Percentiles rank a stretch among this genome's conserved stretches.
These are phyloP conservation scores for Thamnophis sirtalis DNA, from an alignment of 2,113 vertebrate genomes.

Conservation along the genomic window DNA sequence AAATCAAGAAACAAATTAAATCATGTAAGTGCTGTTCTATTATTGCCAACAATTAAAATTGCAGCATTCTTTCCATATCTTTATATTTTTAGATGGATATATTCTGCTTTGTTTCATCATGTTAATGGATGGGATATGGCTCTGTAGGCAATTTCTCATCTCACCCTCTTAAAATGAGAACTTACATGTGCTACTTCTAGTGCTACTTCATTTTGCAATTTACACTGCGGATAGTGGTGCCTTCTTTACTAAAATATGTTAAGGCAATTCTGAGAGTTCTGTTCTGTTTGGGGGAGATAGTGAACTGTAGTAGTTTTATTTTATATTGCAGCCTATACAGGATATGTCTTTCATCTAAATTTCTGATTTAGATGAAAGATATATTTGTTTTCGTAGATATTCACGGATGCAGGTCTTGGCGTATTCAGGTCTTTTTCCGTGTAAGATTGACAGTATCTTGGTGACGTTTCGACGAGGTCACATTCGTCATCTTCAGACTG, in stretches of 20 bases:
- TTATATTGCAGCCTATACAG: not conserved
- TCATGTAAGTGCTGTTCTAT: not conserved
- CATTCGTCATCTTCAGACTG: too few species aligned
- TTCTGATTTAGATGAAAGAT: too few species aligned
- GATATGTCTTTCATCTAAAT: not conserved
- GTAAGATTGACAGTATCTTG: too few species aligned
- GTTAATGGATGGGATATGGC: not conserved
- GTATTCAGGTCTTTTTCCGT: too few species aligned
- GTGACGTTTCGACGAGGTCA: too few species aligned
- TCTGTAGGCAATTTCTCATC: not conserved
- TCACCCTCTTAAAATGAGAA: not conserved
- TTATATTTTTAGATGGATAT: not conserved
- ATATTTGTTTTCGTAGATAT: too few species aligned
- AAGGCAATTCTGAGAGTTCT: not conserved
- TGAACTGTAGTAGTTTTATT: not conserved
- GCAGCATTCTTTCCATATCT: not conserved
- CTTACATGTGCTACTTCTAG: too few species aligned
- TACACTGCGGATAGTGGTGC: not conserved
- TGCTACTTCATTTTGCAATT: not conserved
- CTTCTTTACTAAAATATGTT: not conserved
- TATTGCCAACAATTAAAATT: not conserved
- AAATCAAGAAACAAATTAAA: not conserved
- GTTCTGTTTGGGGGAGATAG: not conserved
- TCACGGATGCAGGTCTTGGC: too few species aligned
- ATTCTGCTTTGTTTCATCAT: not conserved